Evolutionary conservation across 1,140 invertebrate species (phyloP).

Genomic region (Meloidogyne hapla): DNA sequence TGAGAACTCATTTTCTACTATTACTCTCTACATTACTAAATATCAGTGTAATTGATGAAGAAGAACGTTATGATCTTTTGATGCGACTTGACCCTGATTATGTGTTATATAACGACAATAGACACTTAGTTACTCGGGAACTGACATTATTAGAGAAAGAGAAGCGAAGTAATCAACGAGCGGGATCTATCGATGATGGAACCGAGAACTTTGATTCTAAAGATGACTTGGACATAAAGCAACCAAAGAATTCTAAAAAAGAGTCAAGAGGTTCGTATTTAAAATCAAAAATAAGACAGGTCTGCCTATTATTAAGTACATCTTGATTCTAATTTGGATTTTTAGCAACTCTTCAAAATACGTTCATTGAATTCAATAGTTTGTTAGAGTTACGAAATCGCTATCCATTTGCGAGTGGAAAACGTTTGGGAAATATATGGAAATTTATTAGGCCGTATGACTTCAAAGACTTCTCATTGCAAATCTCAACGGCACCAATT

Average conservation of each 20-base stretch:
- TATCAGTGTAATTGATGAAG: constrained; percentile 24
- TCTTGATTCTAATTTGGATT: no score
- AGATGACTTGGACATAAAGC: not conserved
- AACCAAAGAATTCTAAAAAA: not conserved
- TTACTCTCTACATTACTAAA: constrained; percentile 22
- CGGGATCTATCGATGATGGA: not conserved
- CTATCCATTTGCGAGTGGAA: constrained; percentile 5
- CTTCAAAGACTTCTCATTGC: constrained; percentile 1
- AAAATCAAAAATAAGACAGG: not conserved
- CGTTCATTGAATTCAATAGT: constrained; percentile 16
- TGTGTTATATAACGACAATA: constrained; percentile 5
- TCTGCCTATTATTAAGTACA: not conserved
- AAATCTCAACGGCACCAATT: not conserved
- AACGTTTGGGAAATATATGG: constrained; percentile 11
- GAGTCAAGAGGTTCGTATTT: not conserved
- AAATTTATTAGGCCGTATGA: constrained; percentile 22
- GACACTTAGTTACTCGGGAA: constrained; percentile 26
- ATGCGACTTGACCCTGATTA: constrained; percentile 30
- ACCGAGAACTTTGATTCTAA: no score
- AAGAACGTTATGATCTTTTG: constrained; percentile 35
- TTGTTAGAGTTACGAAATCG: not conserved
- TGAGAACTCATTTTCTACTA: constrained; percentile 34
- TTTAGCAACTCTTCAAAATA: not conserved
- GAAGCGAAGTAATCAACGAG: not conserved
- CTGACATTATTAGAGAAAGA: constrained; percentile 20